Evolutionary conservation across 1,140 invertebrate species (phyloP), one percentile per base, ranked within the genome.

Genomic region (Anastatus disparis): DNA sequence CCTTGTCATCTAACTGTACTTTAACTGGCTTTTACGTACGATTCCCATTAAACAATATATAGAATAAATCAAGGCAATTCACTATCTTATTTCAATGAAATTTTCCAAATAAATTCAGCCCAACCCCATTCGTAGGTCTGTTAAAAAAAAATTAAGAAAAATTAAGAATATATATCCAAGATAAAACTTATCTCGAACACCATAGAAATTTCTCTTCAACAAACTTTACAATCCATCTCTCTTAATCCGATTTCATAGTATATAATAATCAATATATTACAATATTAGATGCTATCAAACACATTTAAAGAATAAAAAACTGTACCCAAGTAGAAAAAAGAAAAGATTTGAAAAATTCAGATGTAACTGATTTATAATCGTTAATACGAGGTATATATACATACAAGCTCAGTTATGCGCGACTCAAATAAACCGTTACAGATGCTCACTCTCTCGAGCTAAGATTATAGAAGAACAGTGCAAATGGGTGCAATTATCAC

Each of bases 361-460:
- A 44, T 38, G 31, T 24, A 29, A 44, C 17, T 24, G 40, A 67
- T 67, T 58, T 58, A 67, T 67, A 67, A 67, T 67, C 40, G 29
- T 38, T 26, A 26, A 29, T 22, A 15, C 29, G 40, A 62, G 38
- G 29, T 50, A 27, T 58, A n/a, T n/a, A n/a, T n/a, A n/a, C n/a
- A n/a, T n/a, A n/a, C n/a, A n/a, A n/a, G 52, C n/a, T 26, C 55
- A 59, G 65, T 44, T 68, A 40, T 68, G 65, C 55, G 65, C 56
- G 65, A 68, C 65, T 42, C 55, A 44, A 22, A 24, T n/a, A n/a
- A 52, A 53, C 67, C 67, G 67, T 69, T 69, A 62, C 42, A 69
- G 56, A 42, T 69, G 58, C 26, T 15, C 20, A 22, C 7, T 8
- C 35, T 38, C 27, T 26, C 29, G 24, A 50, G 38, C 1, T 31